A percentile compares a stretch with the other conserved stretches of the same genome.
phyloP scores from a whole-genome alignment of 23 tunicate genomes.

The Oikopleura vanhoeffeni region DNA sequence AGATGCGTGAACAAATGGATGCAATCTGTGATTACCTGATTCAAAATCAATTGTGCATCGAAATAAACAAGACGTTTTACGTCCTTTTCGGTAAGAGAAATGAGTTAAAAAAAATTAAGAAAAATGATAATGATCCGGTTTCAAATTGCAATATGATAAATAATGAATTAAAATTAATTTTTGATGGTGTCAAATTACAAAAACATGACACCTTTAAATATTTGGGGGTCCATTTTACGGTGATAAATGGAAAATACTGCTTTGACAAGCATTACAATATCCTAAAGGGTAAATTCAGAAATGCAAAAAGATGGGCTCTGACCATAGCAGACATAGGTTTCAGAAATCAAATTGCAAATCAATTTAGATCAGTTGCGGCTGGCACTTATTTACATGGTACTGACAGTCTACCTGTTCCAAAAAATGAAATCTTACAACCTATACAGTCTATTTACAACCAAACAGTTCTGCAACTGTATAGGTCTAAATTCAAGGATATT shows the following conservation, averaged over 20 bases:
- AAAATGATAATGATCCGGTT: too few species aligned
- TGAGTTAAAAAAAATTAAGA: not conserved
- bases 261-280: not conserved
- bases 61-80: not conserved
- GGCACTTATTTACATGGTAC: not conserved
- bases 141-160: too few species aligned
- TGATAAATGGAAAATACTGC: not conserved
- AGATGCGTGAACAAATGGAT: not conserved
- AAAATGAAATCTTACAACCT: not conserved
- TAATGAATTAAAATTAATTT: too few species aligned
- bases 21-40: not conserved
- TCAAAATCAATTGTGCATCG: not conserved
- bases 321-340: not conserved
- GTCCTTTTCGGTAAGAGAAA: not conserved
- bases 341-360: not conserved
- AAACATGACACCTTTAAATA: not conserved
- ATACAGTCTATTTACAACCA: not conserved
- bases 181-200: not conserved
- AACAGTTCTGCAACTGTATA: not conserved
- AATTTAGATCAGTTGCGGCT: not conserved
- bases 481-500: not conserved
- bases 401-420: slow-evolving; percentile 4
- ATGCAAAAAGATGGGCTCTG: not conserved
- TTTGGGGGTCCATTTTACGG: not conserved
- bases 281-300: not conserved